Conservation (phyloP, 2,888 invertebrate genomes). For the Cheilosia scutellata region DNA sequence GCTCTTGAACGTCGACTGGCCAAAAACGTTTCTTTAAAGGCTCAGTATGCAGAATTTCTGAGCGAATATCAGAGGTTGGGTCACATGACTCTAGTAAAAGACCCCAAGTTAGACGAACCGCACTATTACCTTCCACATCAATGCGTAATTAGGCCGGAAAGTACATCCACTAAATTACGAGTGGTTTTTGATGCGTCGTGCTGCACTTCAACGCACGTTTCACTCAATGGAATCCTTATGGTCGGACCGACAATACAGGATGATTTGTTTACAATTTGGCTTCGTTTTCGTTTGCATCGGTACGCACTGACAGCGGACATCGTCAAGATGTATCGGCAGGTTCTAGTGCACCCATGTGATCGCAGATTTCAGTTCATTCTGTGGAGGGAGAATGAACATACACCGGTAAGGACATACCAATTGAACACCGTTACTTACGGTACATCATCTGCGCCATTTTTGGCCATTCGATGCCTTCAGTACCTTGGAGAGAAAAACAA, state of each 20-base stretch:
- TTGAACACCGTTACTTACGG: slow-evolving; percentile 18
- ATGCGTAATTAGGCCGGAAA: slow-evolving; percentile 13
- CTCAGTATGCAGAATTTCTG: too few relatives aligned
- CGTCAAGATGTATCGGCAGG: slow-evolving; percentile 66
- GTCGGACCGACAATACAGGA: slow-evolving; percentile 69
- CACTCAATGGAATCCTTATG: slow-evolving; percentile 60
- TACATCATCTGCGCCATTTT: slow-evolving; percentile 11
- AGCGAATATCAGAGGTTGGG: too few relatives aligned
- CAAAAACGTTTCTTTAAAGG: slow-evolving; percentile 17
- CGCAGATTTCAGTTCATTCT: slow-evolving; percentile 49
- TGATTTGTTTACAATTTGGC: slow-evolving; percentile 42
- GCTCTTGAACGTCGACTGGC: slow-evolving; percentile 56
- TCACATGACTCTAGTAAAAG: slow-evolving; percentile 79
- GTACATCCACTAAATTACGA: slow-evolving; percentile 23
- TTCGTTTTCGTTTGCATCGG: slow-evolving; percentile 60
- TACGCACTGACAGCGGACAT: slow-evolving; percentile 58
- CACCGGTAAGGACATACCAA: slow-evolving; percentile 6
- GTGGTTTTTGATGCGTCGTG: slow-evolving; percentile 44
- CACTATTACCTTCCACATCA: slow-evolving; percentile 33
- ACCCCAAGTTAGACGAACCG: slow-evolving; percentile 4
- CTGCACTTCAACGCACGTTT: slow-evolving; percentile 42
- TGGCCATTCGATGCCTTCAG: slow-evolving; percentile 1
- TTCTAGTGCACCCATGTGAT: slow-evolving; percentile 44
- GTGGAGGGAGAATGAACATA: slow-evolving; percentile 36
- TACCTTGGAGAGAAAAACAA: slow-evolving; percentile 3